Percentiles rank a stretch among this genome's conserved stretches.
These are phyloP conservation scores for Cavia aperea DNA, from an alignment of 2,113 vertebrate species.

Conservation along the genomic window DNA sequence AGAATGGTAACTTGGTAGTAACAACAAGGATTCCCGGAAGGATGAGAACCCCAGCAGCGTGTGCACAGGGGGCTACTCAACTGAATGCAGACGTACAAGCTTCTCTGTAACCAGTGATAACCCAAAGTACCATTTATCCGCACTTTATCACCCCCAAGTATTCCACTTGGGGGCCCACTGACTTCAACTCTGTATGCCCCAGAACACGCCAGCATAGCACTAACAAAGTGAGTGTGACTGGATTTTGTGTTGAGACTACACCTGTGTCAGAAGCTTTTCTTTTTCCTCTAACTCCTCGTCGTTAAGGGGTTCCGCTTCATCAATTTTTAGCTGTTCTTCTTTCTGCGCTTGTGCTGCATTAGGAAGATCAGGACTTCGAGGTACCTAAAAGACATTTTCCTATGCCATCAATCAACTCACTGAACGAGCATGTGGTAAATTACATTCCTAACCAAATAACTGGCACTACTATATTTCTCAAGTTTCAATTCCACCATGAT, in stretches of 20 bases:
- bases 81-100: not conserved
- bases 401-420: not conserved
- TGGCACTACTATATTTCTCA: not conserved
- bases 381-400: constrained; percentile 81
- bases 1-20: not conserved
- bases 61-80: not conserved
- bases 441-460: not conserved
- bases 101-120: not conserved
- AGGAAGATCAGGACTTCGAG: constrained; percentile 93
- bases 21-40: not conserved
- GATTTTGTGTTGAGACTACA: constrained; percentile 58
- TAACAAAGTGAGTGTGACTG: not conserved
- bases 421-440: not conserved
- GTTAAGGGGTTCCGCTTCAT: constrained; percentile 93
- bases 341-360: constrained; percentile 94
- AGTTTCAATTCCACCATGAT: not conserved
- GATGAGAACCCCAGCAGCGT: not conserved
- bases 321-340: constrained; percentile 96
- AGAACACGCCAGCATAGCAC: not conserved
- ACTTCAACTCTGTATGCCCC: not conserved
- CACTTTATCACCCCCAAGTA: not conserved
- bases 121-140: not conserved
- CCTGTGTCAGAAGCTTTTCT: constrained; percentile 96
- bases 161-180: not conserved
- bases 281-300: constrained; percentile 98